Base-by-base conservation (phyloP, 2,888 invertebrate genomes). In the Pocota personata region DNA sequence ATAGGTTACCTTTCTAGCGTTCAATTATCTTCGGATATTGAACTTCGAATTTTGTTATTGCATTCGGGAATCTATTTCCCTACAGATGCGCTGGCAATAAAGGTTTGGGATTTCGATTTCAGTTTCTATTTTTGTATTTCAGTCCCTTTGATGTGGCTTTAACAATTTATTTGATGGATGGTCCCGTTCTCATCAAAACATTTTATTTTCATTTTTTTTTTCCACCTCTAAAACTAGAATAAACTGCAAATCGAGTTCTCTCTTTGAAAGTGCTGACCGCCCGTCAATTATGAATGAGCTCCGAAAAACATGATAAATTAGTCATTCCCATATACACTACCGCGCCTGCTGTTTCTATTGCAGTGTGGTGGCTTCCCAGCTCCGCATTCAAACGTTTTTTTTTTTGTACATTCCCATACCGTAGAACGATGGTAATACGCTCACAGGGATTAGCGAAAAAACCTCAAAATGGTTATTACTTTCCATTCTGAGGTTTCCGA, bases 391-490 rank as follows among this genome's bases (percentile, higher is more conserved):
- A n/a, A n/a, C n/a, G n/a, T n/a, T n/a, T n/a, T n/a, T n/a, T n/a
- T n/a, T n/a, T n/a, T n/a, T n/a, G n/a, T n/a, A n/a, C n/a, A 73
- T 55, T 64, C 32, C 64, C 50, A 32, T 64, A 73, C 14, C 50
- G 48, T 21, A 5, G 14, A 37, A 46, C 24, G 14, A 10, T 14
- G 14, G 43, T 14, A 3, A 2, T 1, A 1, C 14, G 40, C 50
- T 14, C 14, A 46, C 24, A 7, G 48, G 32, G 57, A 76, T 76
- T 66, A 57, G 75, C 75, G 12, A 60, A 64, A 60, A 43, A 66
- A 75, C 55, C 64, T 66, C 64, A 66, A 57, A 75, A 66, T 46
- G 21, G 75, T 64, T 76, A 76, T 76, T 67, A 50, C 76, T 46
- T 57, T 48, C 48, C 64, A 64, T 64, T 55, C 43, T 46, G 75